phyloP scores from a whole-genome alignment of 2,113 vertebrate genomes.

The Ardeotis arabs region DNA sequence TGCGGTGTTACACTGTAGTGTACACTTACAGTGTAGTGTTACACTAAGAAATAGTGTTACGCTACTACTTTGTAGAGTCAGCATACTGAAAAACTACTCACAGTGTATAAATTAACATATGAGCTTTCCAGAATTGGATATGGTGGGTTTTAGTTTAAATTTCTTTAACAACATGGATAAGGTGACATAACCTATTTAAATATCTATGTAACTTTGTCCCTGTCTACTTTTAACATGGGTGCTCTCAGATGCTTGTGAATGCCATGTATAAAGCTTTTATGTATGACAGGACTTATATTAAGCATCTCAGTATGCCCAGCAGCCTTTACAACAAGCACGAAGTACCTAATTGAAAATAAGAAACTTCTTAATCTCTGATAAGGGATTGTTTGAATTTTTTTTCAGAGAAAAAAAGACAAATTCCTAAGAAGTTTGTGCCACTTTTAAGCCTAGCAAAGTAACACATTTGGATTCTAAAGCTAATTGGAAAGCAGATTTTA shows the following conservation, averaged over 20 bases:
- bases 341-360: background rate
- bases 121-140: background rate
- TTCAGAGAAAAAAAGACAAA: background rate
- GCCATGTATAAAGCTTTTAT: background rate
- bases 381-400: background rate
- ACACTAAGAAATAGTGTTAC: background rate
- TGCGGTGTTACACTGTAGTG: background rate
- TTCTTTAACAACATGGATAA: background rate
- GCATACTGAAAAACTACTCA: background rate
- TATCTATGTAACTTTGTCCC: background rate
- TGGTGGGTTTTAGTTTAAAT: background rate
- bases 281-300: background rate
- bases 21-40: background rate
- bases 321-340: background rate
- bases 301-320: background rate
- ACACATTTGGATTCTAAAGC: background rate
- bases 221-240: background rate
- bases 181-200: background rate
- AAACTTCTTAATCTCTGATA: background rate
- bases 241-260: background rate
- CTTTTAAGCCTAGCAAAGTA: background rate
- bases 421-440: background rate
- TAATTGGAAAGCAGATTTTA: slow-evolving; percentile 14
- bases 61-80: background rate
- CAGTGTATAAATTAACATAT: background rate